Evolutionary conservation across 2,113 vertebrate species (phyloP).

Genomic region (Tenrec ecaudatus): DNA sequence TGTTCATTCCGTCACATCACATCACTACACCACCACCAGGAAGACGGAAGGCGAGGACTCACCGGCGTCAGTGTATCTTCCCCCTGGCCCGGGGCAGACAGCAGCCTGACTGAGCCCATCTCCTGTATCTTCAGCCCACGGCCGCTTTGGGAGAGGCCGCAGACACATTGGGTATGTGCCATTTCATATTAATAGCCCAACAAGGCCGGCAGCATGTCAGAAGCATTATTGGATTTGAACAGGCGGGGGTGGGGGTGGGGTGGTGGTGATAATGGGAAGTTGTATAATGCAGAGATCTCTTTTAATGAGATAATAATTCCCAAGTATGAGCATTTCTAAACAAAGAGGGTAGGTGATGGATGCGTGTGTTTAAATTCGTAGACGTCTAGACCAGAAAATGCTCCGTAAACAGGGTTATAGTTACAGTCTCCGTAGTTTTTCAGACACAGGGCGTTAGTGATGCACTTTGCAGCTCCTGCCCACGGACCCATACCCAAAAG

Average conservation of each 20-base stretch:
- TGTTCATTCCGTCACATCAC: background rate
- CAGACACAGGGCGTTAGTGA: background rate
- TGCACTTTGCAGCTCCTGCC: rapidly evolving
- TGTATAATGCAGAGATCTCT: background rate
- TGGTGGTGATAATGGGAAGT: background rate
- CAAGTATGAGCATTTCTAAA: background rate
- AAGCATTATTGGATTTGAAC: too few species aligned
- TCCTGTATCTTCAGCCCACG: background rate
- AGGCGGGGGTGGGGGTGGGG: background rate
- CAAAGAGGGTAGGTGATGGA: background rate
- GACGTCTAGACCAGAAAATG: background rate
- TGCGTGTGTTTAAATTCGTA: background rate
- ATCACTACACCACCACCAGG: background rate
- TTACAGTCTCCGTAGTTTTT: background rate
- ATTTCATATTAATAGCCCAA: background rate
- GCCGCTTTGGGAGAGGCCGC: background rate
- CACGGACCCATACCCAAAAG: rapidly evolving
- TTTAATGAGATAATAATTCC: background rate
- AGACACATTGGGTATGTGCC: background rate
- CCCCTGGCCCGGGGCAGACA: background rate
- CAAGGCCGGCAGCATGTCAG: background rate
- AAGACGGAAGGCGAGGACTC: background rate
- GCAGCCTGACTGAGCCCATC: background rate
- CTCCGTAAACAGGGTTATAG: background rate
- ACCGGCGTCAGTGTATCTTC: background rate